Base-by-base conservation (phyloP, 2,888 invertebrate species). In the Drosophila multiciliata region DNA sequence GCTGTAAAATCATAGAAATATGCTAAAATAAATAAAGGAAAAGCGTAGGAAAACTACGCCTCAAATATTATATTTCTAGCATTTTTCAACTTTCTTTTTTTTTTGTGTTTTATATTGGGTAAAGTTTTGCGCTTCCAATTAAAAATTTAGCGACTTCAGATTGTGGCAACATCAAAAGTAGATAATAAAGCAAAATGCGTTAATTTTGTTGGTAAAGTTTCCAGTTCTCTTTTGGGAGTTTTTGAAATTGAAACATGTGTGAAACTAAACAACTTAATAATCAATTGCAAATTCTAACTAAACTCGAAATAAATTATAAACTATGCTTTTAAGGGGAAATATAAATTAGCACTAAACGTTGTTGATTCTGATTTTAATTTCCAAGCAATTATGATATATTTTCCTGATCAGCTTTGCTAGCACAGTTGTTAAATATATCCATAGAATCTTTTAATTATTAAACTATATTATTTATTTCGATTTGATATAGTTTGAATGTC, bases 61-160 rank as follows among this genome's bases (percentile, higher is more conserved):
- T 36, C 29, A 69, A 42, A 35, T 36, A 48, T 55, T 63, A 6
- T 29, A 1, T 29, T 29, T 29, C 26, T 17, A 40, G 54, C 48
- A 35, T 66, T 38, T 38, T 38, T 1, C 6, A 29, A 29, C 17
- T 8, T 17, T 17, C 23, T 23, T 15, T 23, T 8, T 3, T 1
- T 45, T 61, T 69, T 15, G 12, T 64, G 74, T 72, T 80, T 80
- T 74, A 85, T 87, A 73, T 69, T 36, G 35, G 58, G 59, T 38
- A 74, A 82, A 80, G 77, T 87, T 84, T 73, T 62, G 60, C 42
- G 62, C 54, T 48, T 48, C 58, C 75, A 65, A 80, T 74, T 78
- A 83, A 69, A 73, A 72, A 20, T 23, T 20, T 70, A 65, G 40
- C 55, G 50, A 64, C 48, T 75, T 48, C 12, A 48, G 60, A 45